Percentiles rank a stretch among this genome's conserved stretches.
Conservation (phyloP, 2,797 vertebrate species). For the Mionectes olivaceus region DNA sequence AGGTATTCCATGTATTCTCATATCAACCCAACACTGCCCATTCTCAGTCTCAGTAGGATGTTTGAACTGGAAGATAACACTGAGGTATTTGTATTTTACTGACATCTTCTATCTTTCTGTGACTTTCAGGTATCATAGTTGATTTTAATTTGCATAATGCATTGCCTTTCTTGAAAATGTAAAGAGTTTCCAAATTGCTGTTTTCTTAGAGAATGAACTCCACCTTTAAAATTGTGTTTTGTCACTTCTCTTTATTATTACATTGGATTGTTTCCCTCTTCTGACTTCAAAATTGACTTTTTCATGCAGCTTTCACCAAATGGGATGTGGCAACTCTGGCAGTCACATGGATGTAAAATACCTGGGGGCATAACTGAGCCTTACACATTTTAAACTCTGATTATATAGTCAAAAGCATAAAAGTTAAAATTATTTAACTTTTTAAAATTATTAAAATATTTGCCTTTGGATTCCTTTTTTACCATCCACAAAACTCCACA, state of each 20-base stretch:
- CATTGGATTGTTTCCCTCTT: background rate
- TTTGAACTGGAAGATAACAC: background rate
- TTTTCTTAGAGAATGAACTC: background rate
- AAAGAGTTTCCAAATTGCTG: background rate
- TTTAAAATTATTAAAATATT: background rate
- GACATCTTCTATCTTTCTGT: background rate
- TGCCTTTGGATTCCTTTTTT: background rate
- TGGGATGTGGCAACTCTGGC: background rate
- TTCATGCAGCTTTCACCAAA: background rate
- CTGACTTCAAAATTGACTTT: background rate
- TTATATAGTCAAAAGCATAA: background rate
- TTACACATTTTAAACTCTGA: background rate
- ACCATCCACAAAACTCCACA: background rate
- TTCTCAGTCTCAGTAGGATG: background rate
- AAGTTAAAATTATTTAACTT: too few species aligned
- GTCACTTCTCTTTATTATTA: background rate
- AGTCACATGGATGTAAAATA: background rate
- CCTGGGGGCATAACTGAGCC: background rate
- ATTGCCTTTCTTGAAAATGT: background rate
- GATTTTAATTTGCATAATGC: background rate
- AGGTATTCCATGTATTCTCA: accelerated
- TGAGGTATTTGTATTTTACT: background rate
- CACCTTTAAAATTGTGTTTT: background rate
- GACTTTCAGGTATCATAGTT: background rate
- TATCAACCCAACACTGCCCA: background rate